A percentile compares a stretch with the other conserved stretches of the same genome.
phyloP scores from a whole-genome alignment of 1,140 invertebrate species.

The Rhopalosiphum maidis region DNA sequence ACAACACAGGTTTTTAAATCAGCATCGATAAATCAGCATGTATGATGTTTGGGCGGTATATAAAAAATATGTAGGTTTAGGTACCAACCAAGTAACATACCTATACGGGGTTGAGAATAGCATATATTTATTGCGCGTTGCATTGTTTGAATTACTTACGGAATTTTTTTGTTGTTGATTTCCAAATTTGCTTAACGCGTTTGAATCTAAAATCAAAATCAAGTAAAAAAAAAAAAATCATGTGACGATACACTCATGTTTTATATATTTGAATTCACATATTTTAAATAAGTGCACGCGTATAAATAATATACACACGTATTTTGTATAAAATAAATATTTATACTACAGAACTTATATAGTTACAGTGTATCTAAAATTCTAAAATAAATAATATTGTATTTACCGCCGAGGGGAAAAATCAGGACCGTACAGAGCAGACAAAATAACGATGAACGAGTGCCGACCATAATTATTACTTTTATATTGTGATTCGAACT shows the following conservation, averaged over 20 bases:
- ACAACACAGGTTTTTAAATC: background rate
- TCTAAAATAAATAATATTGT: background rate
- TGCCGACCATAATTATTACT: conserved; percentile 18
- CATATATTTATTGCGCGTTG: background rate
- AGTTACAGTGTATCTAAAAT: background rate
- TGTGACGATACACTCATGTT: background rate
- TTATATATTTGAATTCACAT: background rate
- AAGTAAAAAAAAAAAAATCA: background rate
- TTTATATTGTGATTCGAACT: conserved; percentile 38
- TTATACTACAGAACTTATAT: background rate
- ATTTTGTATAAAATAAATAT: background rate
- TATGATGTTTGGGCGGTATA: background rate
- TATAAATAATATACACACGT: too few relatives aligned
- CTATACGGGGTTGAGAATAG: too few relatives aligned
- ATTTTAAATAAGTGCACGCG: background rate
- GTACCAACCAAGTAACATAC: background rate
- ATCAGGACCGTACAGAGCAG: background rate
- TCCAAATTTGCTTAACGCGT: background rate
- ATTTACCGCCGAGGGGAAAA: background rate
- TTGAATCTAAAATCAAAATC: conserved; percentile 25
- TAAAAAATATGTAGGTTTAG: background rate
- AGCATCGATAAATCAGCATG: background rate
- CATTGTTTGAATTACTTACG: background rate
- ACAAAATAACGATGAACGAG: background rate
- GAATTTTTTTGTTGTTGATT: background rate